Base-by-base conservation (phyloP, 2,888 invertebrate genomes). In the Chloroclysta siterata region DNA sequence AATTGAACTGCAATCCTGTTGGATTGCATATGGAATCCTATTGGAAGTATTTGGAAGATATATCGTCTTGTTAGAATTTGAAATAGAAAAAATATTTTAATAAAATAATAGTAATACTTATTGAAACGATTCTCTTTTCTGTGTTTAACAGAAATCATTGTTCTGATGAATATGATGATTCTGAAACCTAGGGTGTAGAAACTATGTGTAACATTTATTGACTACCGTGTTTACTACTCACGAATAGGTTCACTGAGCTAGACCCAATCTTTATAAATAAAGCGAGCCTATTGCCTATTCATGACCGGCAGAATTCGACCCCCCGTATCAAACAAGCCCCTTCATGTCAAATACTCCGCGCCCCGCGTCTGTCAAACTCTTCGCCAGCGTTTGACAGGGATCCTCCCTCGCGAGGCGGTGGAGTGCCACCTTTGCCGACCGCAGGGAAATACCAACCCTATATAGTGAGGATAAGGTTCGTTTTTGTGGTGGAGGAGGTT, bases 321-420 rank as follows among this genome's bases (percentile, higher is more conserved):
- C 87, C 84, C 90, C 89, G 91, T 90, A 91, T 92, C 91, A 92
- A 92, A 91, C 91, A 90, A 90, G 92, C 91, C 93, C 93, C 93
- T 92, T 92, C 92, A 92, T 90, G 93, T 93, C 93, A 92, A 93
- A 93, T 89, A 90, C 93, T 91, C 91, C 89, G 88, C 90, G 87
- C 92, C 91, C 92, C 90, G 90, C 91, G 92, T 90, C 93, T 92
- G 92, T 93, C 93, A 93, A 93, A 93, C 92, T 92, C 91, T 93
- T 91, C 92, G 90, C 88, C 89, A 90, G 88, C 88, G 90, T 92
- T 93, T 93, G 92, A 92, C 92, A 92, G 90, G 91, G 91, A 90
- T 89, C 92, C 92, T 90, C 92, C 93, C 92, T 87, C 79, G 88
- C 85, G 88, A 88, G 88, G 89, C 82, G 90, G 88, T 83, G 84